phyloP scores from a whole-genome alignment of 2,113 vertebrate species.

The Anguilla rostrata region DNA sequence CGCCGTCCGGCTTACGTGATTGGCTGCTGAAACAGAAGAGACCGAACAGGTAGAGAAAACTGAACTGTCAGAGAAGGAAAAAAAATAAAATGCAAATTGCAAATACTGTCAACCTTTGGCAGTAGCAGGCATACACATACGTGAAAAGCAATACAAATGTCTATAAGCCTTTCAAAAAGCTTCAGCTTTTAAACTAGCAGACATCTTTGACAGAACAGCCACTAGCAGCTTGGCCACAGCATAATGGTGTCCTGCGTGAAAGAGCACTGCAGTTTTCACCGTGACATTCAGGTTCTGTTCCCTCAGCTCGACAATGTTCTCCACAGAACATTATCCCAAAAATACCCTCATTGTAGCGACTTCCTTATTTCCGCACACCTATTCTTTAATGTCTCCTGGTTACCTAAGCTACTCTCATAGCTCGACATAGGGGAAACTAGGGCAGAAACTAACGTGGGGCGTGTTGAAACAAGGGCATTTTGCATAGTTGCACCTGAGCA shows the following conservation, averaged over 20 bases:
- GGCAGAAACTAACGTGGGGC: too few species aligned
- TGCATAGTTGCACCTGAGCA: too few species aligned
- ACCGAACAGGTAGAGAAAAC: conserved; percentile 15
- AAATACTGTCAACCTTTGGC: not conserved
- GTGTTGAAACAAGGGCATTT: too few species aligned
- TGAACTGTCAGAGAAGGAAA: not conserved
- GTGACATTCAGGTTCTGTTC: not conserved
- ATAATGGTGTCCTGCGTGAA: not conserved
- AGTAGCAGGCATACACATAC: not conserved
- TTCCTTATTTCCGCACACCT: not conserved
- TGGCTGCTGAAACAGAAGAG: conserved; percentile 57
- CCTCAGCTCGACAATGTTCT: not conserved
- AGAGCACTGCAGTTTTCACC: not conserved
- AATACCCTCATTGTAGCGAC: not conserved
- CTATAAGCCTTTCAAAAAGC: not conserved
- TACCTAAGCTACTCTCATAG: not conserved
- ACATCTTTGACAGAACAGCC: not conserved
- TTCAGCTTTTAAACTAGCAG: not conserved
- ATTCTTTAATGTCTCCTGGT: not conserved
- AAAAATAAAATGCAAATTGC: not conserved
- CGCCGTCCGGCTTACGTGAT: conserved; percentile 53
- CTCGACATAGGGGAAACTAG: too few species aligned
- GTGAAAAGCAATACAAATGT: not conserved
- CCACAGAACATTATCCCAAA: not conserved
- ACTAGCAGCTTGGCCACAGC: not conserved